Evolutionary conservation across 2,113 vertebrate genomes (phyloP).

Genomic region (Sprattus sprattus): DNA sequence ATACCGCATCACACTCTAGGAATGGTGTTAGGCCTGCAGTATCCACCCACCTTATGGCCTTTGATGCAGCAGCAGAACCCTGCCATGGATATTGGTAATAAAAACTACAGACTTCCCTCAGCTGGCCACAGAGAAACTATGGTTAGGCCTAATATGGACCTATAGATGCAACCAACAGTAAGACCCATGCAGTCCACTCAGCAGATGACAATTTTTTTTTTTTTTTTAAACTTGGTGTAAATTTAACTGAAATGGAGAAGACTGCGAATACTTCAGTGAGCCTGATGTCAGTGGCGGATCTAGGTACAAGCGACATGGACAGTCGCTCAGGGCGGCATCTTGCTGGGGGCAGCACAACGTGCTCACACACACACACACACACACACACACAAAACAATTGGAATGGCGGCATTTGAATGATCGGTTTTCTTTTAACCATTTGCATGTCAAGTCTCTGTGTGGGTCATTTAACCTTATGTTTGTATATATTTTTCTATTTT

Average conservation of each 20-base stretch:
- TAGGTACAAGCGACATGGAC: too few relatives aligned
- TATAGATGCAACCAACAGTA: constrained; percentile 35
- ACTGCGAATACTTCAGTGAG: not conserved
- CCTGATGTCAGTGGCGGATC: not conserved
- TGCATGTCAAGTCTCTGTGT: not conserved
- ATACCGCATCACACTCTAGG: constrained; percentile 55
- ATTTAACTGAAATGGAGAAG: not conserved
- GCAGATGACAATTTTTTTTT: not conserved
- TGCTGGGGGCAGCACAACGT: too few relatives aligned
- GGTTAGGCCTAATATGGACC: constrained; percentile 55
- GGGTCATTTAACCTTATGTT: too few relatives aligned
- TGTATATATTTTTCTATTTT: too few relatives aligned
- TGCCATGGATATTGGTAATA: constrained; percentile 42
- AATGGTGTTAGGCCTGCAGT: constrained; percentile 59
- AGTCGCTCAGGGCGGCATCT: too few relatives aligned
- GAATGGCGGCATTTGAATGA: too few relatives aligned
- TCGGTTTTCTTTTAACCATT: not conserved
- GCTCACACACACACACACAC: too few relatives aligned
- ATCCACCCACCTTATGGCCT: constrained; percentile 53
- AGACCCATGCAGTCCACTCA: not conserved
- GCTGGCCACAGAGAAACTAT: constrained; percentile 49
- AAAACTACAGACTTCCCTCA: constrained; percentile 58
- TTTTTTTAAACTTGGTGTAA: not conserved
- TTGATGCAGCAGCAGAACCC: constrained; percentile 60
- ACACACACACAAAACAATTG: too few relatives aligned